Evolutionary conservation across 2,888 invertebrate species (phyloP), one percentile per base, ranked within the genome.

Genomic region (Phyto melanocephala): DNA sequence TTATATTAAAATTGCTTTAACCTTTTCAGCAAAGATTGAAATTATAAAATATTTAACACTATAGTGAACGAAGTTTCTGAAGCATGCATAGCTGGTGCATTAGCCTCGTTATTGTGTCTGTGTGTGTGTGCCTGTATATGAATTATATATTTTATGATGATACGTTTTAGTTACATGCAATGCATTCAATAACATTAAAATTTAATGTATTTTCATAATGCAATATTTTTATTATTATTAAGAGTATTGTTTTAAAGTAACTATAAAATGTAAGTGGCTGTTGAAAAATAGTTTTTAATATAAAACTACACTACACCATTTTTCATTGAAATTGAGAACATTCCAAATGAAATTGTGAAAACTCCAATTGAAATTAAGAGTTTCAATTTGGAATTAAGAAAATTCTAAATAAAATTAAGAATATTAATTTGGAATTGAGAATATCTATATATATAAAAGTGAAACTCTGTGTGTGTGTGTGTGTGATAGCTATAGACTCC

Each of bases 201-300:
- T 75, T 79, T 67, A 71, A 79, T 79, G 71, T 47, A 76, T 67
- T 79, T 79, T 60, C 54, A 42, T 76, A 71, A 71, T 75, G 60
- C 77, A 50, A 56, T 50, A 24, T 47, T 5, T 52, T 63, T 58
- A 52, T 54, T 62, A 45, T 47, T 70, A 45, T 70, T 24, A 47
- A 54, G 11, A 37, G 35, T n/a, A 42, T 58, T 58, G 35, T 79
- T 63, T 72, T 71, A 33, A 63, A 72, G 22, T 28, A 45, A 33
- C 37, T 13, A 68, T 37, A 62, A 60, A 60, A 68, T 5, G 42
- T 62, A 52, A 52, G 40, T 67, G 35, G 56, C 28, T 37, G 40
- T 24, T 45, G 40, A 10, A 28, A 77, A 52, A 17, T 17, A 62
- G 24, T 54, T 54, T 28, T 10, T 42, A 63, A 2, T 13, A 33